Evolutionary conservation across 37 sponge, comb jelly and placozoan species (phyloP).

Genomic region (Amphimedon queenslandica): DNA sequence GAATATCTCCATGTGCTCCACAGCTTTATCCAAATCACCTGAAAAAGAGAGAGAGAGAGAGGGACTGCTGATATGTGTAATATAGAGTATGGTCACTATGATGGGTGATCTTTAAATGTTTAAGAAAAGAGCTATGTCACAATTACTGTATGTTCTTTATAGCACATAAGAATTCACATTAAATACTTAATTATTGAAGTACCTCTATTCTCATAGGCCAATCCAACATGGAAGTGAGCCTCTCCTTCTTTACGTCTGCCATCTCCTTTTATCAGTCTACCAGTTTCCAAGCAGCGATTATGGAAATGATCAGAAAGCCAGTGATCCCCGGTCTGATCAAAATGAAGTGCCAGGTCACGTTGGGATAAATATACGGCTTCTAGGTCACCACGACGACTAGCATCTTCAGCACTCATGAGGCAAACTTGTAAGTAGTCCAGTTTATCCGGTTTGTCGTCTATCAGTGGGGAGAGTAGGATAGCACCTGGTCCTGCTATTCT

Average conservation of each 20-base stretch:
- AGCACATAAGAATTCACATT: too few species aligned
- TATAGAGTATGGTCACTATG: too few species aligned
- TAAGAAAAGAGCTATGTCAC: too few species aligned
- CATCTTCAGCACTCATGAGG: conserved; percentile 45
- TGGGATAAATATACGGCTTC: conserved; percentile 60
- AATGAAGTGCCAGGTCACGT: conserved; percentile 67
- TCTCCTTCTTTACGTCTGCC: conserved; percentile 68
- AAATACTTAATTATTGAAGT: not conserved
- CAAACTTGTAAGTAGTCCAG: conserved; percentile 48
- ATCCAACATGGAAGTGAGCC: conserved; percentile 80
- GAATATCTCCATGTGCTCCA: conserved; percentile 61
- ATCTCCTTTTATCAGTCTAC: conserved; percentile 48
- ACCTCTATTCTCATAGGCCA: conserved; percentile 80
- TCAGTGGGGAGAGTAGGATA: conserved; percentile 53
- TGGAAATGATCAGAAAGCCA: conserved; percentile 90
- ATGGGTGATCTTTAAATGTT: too few species aligned
- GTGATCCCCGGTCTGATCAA: conserved; percentile 65
- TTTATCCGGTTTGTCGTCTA: conserved; percentile 55
- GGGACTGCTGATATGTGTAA: too few species aligned
- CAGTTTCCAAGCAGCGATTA: conserved; percentile 69
- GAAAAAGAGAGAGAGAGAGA: too few species aligned
- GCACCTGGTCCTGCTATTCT: conserved; percentile 61
- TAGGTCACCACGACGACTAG: conserved; percentile 45
- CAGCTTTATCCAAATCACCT: conserved; percentile 66
- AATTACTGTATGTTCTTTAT: too few species aligned